These are phyloP conservation scores for Oreohelix idahoensis DNA, from an alignment of 1,140 invertebrate species.

Conservation along the genomic window DNA sequence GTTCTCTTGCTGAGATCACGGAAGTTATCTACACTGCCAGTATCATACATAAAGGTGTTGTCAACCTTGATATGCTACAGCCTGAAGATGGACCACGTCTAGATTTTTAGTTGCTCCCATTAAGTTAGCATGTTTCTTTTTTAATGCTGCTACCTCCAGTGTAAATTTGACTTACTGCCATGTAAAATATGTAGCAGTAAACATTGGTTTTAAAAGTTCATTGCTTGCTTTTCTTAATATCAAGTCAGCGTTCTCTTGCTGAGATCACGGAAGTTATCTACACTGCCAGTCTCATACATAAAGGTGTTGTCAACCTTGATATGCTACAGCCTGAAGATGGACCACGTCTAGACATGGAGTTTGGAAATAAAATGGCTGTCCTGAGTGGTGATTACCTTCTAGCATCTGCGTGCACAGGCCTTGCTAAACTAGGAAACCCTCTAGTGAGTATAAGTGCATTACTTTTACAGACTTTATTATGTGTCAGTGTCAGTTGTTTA, in stretches of 20 bases:
- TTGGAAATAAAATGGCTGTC: constrained; percentile 95
- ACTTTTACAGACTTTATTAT: too few species aligned
- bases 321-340: constrained; percentile 61
- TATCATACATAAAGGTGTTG: constrained; percentile 73
- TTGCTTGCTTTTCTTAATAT: too few species aligned
- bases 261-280: constrained; percentile 73
- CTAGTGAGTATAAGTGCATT: constrained; percentile 75
- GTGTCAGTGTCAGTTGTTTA: too few species aligned
- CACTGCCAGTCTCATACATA: constrained; percentile 71
- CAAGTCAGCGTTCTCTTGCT: constrained; percentile 73
- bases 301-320: constrained; percentile 82
- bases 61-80: constrained; percentile 80
- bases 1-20: constrained; percentile 71
- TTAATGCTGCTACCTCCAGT: too few species aligned
- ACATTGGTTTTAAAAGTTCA: too few species aligned
- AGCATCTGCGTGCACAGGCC: constrained; percentile 88
- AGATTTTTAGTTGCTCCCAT: too few species aligned
- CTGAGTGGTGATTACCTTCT: constrained; percentile 93
- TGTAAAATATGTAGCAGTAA: too few species aligned
- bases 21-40: constrained; percentile 73
- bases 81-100: constrained; percentile 74
- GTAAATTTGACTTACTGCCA: too few species aligned
- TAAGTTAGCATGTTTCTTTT: too few species aligned
- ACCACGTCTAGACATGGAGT: constrained; percentile 85
- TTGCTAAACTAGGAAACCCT: constrained; percentile 85